These are phyloP conservation scores for Eledona agricola DNA, from an alignment of 2,888 invertebrate genomes.

Conservation along the genomic window DNA sequence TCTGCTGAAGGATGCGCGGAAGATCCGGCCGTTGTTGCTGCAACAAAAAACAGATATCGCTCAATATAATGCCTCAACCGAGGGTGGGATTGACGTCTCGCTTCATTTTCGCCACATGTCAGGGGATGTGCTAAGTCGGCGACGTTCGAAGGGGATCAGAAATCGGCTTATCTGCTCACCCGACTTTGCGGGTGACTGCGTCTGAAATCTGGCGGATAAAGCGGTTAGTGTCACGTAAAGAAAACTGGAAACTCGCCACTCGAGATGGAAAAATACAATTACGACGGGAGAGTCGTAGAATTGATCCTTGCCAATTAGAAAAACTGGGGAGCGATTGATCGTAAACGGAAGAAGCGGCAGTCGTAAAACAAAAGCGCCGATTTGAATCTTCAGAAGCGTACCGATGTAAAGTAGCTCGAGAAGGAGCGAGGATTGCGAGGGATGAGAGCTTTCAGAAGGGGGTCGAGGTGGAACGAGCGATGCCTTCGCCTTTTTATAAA, in stretches of 20 bases:
- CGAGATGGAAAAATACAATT: constrained; percentile 20
- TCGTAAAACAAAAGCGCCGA: constrained; percentile 41
- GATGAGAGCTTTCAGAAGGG: constrained; percentile 37
- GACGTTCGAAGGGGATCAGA: constrained; percentile 53
- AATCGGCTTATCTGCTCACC: constrained; percentile 55
- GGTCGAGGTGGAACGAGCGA: constrained; percentile 42
- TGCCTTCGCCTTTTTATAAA: constrained; percentile 54
- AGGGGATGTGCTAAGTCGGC: constrained; percentile 49
- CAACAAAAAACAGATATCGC: constrained; percentile 54
- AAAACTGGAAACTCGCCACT: constrained; percentile 14
- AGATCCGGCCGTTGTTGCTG: constrained; percentile 89
- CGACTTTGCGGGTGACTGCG: constrained; percentile 54
- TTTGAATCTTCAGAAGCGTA: constrained; percentile 37
- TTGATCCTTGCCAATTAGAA: constrained; percentile 33
- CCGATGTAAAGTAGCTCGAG: constrained; percentile 43
- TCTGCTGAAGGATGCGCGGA: constrained; percentile 86
- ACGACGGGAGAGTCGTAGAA: constrained; percentile 17
- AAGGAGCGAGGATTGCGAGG: constrained; percentile 37
- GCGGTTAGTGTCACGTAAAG: constrained; percentile 47
- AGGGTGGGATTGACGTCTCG: constrained; percentile 39
- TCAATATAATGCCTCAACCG: constrained; percentile 6
- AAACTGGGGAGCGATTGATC: constrained; percentile 36
- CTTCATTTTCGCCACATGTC: constrained; percentile 38
- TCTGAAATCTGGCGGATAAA: constrained; percentile 53
- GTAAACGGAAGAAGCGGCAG: constrained; percentile 31